phyloP scores from a whole-genome alignment of 2,888 invertebrate species.

The Chorisops tibialis region DNA sequence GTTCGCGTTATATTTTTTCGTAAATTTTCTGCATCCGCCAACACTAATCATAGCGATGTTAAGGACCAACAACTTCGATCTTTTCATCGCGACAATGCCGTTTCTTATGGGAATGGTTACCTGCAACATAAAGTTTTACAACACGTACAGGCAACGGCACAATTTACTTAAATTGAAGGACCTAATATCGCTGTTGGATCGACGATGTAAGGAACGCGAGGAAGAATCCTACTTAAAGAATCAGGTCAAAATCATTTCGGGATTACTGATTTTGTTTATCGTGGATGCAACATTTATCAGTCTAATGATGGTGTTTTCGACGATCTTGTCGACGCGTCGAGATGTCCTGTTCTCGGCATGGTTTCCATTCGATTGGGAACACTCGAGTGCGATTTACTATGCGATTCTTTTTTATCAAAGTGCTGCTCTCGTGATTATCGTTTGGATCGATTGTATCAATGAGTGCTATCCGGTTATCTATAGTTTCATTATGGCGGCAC shows the following conservation, averaged over 20 bases:
- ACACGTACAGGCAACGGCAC: background rate
- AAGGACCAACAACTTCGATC: background rate
- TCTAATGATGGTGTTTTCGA: background rate
- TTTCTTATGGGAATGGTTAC: background rate
- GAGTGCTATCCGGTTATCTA: constrained; percentile 10
- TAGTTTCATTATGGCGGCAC: constrained; percentile 22
- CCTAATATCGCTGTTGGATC: background rate
- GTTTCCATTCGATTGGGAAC: constrained; percentile 17
- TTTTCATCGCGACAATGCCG: background rate
- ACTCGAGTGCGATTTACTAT: background rate
- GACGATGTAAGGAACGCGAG: background rate
- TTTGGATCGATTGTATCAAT: constrained; percentile 13
- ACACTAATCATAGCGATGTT: background rate
- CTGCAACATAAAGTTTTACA: background rate
- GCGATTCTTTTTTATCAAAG: background rate
- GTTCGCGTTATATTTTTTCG: background rate
- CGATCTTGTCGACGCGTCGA: background rate
- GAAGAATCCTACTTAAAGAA: background rate
- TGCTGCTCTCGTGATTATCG: background rate
- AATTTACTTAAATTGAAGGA: background rate
- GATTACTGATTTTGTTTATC: background rate
- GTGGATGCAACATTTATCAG: constrained; percentile 1
- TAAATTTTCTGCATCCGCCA: constrained; percentile 1
- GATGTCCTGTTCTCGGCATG: background rate
- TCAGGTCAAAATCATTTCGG: background rate